phyloP scores from a whole-genome alignment of 2,888 invertebrate species.

The Dicyrtoma fusca region DNA sequence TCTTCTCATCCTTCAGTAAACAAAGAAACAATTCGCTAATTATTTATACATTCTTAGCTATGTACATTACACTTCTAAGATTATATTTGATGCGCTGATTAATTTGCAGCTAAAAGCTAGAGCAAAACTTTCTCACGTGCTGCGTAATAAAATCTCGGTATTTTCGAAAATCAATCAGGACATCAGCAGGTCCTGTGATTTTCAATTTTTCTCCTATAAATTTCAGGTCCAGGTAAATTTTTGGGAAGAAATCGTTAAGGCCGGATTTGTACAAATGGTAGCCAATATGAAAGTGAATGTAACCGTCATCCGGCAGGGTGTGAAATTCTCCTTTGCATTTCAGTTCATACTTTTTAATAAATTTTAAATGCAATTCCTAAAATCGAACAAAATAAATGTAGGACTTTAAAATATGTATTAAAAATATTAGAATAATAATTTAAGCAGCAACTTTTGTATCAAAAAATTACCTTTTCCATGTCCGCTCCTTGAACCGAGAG shows the following conservation, averaged over 20 bases:
- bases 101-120: too few relatives aligned
- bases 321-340: slow-evolving; percentile 63
- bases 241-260: slow-evolving; percentile 62
- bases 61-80: too few relatives aligned
- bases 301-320: slow-evolving; percentile 71
- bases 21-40: neutral
- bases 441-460: too few relatives aligned
- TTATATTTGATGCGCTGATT: too few relatives aligned
- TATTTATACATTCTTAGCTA: neutral
- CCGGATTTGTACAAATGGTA: slow-evolving; percentile 69
- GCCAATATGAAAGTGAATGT: slow-evolving; percentile 73
- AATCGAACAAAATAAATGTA: neutral
- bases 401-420: neutral
- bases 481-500: slow-evolving; percentile 26
- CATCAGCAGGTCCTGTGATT: slow-evolving; percentile 70
- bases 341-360: slow-evolving; percentile 67
- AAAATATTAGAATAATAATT: too few relatives aligned
- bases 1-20: slow-evolving; percentile 36
- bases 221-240: slow-evolving; percentile 69
- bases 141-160: slow-evolving; percentile 67
- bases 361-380: slow-evolving; percentile 64
- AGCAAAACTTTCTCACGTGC: slow-evolving; percentile 64
- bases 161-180: slow-evolving; percentile 69
- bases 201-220: slow-evolving; percentile 73
- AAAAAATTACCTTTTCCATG: slow-evolving; percentile 17